Base-by-base conservation (phyloP, 2,113 vertebrate genomes). In the Noctilio leporinus region DNA sequence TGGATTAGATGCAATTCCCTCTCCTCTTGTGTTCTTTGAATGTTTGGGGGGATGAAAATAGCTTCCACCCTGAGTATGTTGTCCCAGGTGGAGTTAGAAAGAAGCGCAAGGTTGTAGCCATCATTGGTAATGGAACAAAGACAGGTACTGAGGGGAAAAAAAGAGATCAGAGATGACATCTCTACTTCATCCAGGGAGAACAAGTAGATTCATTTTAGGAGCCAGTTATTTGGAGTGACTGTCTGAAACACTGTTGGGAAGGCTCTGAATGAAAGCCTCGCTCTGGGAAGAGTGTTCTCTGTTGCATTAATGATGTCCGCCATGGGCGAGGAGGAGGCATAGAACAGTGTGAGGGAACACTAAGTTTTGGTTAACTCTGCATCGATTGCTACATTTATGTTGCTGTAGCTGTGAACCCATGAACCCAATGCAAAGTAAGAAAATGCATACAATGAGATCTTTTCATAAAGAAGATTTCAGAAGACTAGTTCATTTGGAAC, bases 401-500 rank as follows among this genome's bases (percentile, higher is more conserved):
- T 85, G 40, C 73, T 57, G 20, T 33, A n/a, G 22, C 43, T 59
- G n/a, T n/a, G 51, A 86, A 8, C 55, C 65, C 24, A 30, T 59
- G 65, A 26, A 45, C 20, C 49, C 51, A 82, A 2, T 5, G 64
- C 26, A 64, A 91, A 40, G 45, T 22, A 38, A 30, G 38, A 83
- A 91, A 65, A 75, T 33, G 20, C 38, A 33, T 4, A 3, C 10
- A 40, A 38, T 65, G 20, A 88, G 38, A 86, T 84, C 83, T 76
- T 69, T 43, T 89, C 55, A 43, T 22, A 91, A 85, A 81, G 77
- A 75, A 75, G 30, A 53, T 59, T n/a, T 70, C 81, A 94, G 51
- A 35, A 93, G 91, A 51, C 73, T 89, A 69, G 57, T 45, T 92
- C 4, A 69, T 70, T 59, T 89, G 49, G 17, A 33, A 26, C n/a